phyloP scores from a whole-genome alignment of 2,888 invertebrate genomes.

The Notocelia uddmanniana region DNA sequence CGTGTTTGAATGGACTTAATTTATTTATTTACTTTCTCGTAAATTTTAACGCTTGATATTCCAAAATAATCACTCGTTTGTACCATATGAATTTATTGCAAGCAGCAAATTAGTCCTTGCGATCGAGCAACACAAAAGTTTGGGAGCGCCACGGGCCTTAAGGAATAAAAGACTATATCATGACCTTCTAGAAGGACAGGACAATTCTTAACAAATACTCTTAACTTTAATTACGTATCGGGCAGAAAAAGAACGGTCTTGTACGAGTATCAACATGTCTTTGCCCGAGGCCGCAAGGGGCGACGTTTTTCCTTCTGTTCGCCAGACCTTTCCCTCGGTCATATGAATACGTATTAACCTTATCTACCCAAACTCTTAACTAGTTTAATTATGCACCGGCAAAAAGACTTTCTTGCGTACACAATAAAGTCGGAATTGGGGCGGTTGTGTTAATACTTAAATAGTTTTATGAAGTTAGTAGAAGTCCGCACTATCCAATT shows the following conservation, averaged over 20 bases:
- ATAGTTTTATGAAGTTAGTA: background rate
- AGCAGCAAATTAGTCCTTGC: too few species aligned
- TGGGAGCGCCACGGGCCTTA: too few species aligned
- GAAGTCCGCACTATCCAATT: conserved; percentile 12
- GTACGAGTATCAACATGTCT: too few species aligned
- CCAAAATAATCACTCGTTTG: too few species aligned
- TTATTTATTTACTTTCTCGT: too few species aligned
- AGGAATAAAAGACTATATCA: too few species aligned
- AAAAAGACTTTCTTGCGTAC: background rate
- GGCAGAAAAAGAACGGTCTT: background rate
- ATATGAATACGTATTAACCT: background rate
- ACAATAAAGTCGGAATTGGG: background rate
- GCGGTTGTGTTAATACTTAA: background rate
- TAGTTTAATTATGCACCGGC: background rate
- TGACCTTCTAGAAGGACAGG: too few species aligned
- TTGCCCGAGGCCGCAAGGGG: background rate
- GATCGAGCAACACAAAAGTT: too few species aligned
- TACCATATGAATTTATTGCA: too few species aligned
- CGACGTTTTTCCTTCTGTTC: background rate
- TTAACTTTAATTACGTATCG: background rate
- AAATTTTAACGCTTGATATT: too few species aligned
- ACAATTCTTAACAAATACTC: too few species aligned
- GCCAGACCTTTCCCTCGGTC: background rate
- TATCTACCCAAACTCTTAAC: background rate
- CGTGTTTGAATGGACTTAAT: too few species aligned